These are phyloP conservation scores for Chascanopsetta lugubris DNA, from an alignment of 2,113 vertebrate genomes.

Conservation along the genomic window DNA sequence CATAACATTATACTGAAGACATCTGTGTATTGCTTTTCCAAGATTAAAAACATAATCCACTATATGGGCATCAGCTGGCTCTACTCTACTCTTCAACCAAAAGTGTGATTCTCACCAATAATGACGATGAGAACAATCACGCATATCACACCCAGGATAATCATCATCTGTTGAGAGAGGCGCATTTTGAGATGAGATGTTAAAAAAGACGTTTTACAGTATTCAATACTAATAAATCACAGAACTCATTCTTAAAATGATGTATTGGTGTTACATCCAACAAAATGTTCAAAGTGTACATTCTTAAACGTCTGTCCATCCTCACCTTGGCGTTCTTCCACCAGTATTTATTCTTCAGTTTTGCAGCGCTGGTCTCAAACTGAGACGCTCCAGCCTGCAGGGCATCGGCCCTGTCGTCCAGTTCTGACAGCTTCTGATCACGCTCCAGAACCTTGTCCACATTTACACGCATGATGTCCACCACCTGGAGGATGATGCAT, in stretches of 20 bases:
- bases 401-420: constrained; percentile 85
- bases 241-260: not conserved
- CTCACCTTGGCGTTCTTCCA: constrained; percentile 95
- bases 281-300: not conserved
- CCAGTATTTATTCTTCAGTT: constrained; percentile 96
- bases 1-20: no score
- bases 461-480: constrained; percentile 98
- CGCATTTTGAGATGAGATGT: constrained; percentile 21
- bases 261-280: not conserved
- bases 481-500: constrained; percentile 79
- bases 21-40: no score
- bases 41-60: no score
- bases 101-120: constrained; percentile 84
- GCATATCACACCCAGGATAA: constrained; percentile 90
- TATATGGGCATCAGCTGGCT: no score
- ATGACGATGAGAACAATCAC: constrained; percentile 93
- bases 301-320: not conserved
- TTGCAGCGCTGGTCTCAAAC: constrained; percentile 95
- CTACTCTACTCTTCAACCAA: no score
- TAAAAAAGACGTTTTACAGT: constrained; percentile 3
- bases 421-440: constrained; percentile 95
- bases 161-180: constrained; percentile 90
- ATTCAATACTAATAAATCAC: not conserved
- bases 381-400: constrained; percentile 90
- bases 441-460: constrained; percentile 97